phyloP scores from a whole-genome alignment of 2,113 vertebrate genomes.

The Pseudonaja textilis region DNA sequence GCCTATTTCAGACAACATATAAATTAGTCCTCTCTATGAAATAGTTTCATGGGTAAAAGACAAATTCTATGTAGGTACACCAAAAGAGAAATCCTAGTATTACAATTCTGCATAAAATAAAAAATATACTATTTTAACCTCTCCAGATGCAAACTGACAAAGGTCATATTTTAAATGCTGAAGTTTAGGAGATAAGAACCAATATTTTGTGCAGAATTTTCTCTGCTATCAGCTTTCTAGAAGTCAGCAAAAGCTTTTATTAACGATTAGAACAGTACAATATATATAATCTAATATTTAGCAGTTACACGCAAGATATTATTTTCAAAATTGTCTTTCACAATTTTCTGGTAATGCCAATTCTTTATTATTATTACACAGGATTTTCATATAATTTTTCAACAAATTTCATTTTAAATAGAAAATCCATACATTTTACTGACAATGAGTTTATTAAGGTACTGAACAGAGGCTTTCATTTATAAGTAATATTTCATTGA shows the following conservation, averaged over 20 bases:
- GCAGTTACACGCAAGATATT: background rate
- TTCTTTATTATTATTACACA: background rate
- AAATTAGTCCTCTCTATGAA: background rate
- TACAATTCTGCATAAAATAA: background rate
- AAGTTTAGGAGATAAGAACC: background rate
- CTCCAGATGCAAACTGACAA: background rate
- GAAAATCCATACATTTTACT: background rate
- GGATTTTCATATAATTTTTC: slow-evolving; percentile 3
- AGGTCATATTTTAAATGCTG: background rate
- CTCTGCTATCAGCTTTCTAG: background rate
- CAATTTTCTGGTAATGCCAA: background rate
- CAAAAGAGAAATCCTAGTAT: background rate
- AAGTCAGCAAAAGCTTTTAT: background rate
- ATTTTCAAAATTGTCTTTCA: slow-evolving; percentile 5
- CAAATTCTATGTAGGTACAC: background rate
- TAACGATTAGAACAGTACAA: background rate
- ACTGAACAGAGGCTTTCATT: background rate
- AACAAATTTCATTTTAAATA: background rate
- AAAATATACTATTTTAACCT: background rate
- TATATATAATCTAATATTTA: background rate
- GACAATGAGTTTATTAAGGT: background rate
- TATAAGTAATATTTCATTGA: background rate
- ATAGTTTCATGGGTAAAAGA: background rate
- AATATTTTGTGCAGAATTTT: background rate
- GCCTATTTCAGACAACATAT: background rate